Percentiles rank a stretch among this genome's conserved stretches.
Conservation (phyloP, 1,140 invertebrate species). For the Halesus radiatus region DNA sequence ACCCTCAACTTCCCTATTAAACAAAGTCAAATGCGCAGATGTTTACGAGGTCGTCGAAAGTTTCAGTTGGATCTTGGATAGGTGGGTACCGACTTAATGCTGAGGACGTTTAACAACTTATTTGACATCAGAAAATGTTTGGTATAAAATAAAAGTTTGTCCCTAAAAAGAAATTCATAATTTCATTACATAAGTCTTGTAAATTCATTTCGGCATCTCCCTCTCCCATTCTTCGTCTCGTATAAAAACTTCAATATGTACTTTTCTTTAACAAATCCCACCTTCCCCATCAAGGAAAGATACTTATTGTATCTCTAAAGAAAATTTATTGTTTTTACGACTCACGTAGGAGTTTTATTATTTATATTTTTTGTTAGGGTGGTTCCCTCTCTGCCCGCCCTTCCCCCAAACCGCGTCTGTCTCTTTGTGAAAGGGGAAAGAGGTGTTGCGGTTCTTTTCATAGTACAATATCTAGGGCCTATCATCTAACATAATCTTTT, state of each 20-base stretch:
- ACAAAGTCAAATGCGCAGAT: no score
- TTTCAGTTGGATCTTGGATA: no score
- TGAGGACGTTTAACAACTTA: no score
- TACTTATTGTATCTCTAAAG: conserved; percentile 58
- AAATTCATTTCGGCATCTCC: conserved; percentile 51
- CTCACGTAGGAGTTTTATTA: conserved; percentile 58
- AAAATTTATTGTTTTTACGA: conserved; percentile 58
- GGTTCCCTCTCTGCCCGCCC: conserved; percentile 26
- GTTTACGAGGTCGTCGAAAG: no score
- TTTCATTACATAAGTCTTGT: conserved; percentile 55
- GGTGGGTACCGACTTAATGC: no score
- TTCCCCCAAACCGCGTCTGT: conserved; percentile 19
- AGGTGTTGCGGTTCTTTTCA: conserved; percentile 39
- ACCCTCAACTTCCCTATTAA: no score
- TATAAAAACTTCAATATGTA: conserved; percentile 57
- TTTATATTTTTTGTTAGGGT: conserved; percentile 57
- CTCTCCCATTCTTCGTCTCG: conserved; percentile 1
- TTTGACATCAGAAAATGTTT: no score
- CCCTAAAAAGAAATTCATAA: conserved; percentile 46
- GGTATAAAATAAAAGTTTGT: neutral
- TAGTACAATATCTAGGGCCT: conserved; percentile 27
- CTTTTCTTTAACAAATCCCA: conserved; percentile 56
- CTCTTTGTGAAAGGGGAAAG: conserved; percentile 11
- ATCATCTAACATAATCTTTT: conserved; percentile 42
- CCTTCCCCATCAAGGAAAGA: conserved; percentile 55